Evolutionary conservation across 2,113 vertebrate genomes (phyloP).

Genomic region (Aspiorhynchus laticeps): DNA sequence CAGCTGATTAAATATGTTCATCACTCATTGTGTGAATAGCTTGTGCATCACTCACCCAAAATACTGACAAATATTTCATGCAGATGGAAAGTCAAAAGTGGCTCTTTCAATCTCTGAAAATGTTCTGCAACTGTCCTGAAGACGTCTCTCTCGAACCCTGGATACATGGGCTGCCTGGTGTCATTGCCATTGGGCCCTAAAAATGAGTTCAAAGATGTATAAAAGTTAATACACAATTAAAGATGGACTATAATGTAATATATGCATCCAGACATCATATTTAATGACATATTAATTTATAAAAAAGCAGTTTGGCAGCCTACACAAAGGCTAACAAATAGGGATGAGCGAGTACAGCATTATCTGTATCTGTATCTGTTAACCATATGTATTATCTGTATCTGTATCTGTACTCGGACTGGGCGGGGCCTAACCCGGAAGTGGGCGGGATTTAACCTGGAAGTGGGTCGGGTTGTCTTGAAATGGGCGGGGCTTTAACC

Average conservation of each 20-base stretch:
- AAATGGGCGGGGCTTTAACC: too few species aligned
- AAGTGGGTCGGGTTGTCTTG: too few species aligned
- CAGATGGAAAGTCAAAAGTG: conserved; percentile 83
- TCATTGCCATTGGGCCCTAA: conserved; percentile 83
- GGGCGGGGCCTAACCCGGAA: too few species aligned
- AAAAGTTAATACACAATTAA: not conserved
- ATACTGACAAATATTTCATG: conserved; percentile 86
- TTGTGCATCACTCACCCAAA: conserved; percentile 75
- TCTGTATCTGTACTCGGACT: too few species aligned
- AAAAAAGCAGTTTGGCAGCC: not conserved
- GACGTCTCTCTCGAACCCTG: conserved; percentile 86
- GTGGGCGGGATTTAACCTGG: too few species aligned
- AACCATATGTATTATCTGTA: too few species aligned
- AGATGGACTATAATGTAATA: not conserved
- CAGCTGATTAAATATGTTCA: not conserved
- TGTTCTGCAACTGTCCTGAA: conserved; percentile 86
- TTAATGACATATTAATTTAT: not conserved
- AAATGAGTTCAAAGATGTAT: not conserved
- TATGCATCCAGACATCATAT: not conserved
- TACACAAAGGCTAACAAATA: not conserved
- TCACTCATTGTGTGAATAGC: not conserved
- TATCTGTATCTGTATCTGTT: too few species aligned
- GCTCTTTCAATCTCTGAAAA: conserved; percentile 81
- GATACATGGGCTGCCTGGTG: conserved; percentile 80
- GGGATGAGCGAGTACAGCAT: too few species aligned